A percentile compares a stretch with the other conserved stretches of the same genome.
Conservation (phyloP, 2,888 invertebrate genomes). For the Diarsia mendica region DNA sequence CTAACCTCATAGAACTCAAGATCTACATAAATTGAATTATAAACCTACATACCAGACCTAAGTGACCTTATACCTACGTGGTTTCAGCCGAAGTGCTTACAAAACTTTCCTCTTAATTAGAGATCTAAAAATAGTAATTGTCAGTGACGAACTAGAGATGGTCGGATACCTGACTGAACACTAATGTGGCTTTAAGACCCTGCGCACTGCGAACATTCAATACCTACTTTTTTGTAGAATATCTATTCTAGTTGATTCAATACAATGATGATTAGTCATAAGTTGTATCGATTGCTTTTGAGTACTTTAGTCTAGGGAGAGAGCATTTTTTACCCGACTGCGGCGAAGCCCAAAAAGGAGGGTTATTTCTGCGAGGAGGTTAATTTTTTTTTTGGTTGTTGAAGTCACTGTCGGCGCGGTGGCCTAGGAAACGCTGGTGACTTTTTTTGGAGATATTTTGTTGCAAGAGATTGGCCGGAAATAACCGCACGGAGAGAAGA, state of each 20-base stretch:
- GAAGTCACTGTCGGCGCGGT: too few relatives aligned
- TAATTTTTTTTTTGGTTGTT: neutral
- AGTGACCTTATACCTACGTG: neutral
- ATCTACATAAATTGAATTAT: neutral
- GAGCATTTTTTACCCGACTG: too few relatives aligned
- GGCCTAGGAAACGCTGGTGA: too few relatives aligned
- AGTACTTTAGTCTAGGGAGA: neutral
- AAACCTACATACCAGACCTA: neutral
- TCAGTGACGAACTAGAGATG: slow-evolving; percentile 22
- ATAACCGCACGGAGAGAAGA: too few relatives aligned
- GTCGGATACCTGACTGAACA: slow-evolving; percentile 24
- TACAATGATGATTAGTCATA: too few relatives aligned
- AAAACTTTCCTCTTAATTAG: slow-evolving; percentile 31
- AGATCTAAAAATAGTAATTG: slow-evolving; percentile 50
- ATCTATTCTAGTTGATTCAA: neutral
- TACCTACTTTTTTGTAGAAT: slow-evolving; percentile 37
- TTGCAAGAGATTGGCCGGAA: too few relatives aligned
- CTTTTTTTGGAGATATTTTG: too few relatives aligned
- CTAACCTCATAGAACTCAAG: neutral
- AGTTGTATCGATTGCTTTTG: slow-evolving; percentile 2
- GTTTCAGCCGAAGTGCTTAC: slow-evolving; percentile 2
- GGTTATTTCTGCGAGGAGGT: too few relatives aligned
- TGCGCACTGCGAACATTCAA: slow-evolving; percentile 70
- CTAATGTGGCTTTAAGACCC: slow-evolving; percentile 59
- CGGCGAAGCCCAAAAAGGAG: too few relatives aligned